These are phyloP conservation scores for Brevipalpus yothersi DNA, from an alignment of 1,140 invertebrate species.

Conservation along the genomic window DNA sequence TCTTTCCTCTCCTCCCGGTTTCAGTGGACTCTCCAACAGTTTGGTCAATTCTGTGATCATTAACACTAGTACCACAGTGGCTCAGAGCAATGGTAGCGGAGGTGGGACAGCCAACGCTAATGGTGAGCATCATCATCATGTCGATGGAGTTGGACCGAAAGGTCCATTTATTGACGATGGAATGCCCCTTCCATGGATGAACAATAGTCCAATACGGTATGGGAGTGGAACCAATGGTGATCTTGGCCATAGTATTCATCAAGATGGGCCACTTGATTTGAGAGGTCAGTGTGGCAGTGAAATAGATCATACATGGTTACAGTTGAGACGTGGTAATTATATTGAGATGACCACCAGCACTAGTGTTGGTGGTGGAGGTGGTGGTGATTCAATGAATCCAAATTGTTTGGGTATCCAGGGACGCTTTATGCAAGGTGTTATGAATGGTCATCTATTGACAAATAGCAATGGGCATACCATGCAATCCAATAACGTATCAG, in stretches of 20 bases:
- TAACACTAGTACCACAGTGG: too few relatives aligned
- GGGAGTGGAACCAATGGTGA: neutral
- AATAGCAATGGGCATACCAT: neutral
- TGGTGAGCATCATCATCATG: too few relatives aligned
- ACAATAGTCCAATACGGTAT: neutral
- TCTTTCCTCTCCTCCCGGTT: too few relatives aligned
- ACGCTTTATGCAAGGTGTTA: neutral
- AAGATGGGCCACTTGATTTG: conserved; percentile 45
- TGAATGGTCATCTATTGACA: neutral
- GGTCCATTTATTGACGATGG: too few relatives aligned
- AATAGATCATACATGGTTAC: neutral
- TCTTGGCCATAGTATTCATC: neutral
- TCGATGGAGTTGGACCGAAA: too few relatives aligned
- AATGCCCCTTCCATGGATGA: neutral
- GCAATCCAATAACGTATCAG: conserved; percentile 2
- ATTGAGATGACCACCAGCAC: neutral
- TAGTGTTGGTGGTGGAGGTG: neutral
- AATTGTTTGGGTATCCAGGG: neutral
- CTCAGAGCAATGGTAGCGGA: too few relatives aligned
- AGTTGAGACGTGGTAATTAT: neutral
- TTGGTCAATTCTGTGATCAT: too few relatives aligned
- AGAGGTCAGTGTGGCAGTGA: neutral
- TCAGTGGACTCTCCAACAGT: too few relatives aligned
- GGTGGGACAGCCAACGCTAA: too few relatives aligned
- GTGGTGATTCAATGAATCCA: neutral